Percentiles rank a stretch among this genome's conserved stretches.
Conservation (phyloP, 2,797 vertebrate genomes). For the Dipus sagitta region DNA sequence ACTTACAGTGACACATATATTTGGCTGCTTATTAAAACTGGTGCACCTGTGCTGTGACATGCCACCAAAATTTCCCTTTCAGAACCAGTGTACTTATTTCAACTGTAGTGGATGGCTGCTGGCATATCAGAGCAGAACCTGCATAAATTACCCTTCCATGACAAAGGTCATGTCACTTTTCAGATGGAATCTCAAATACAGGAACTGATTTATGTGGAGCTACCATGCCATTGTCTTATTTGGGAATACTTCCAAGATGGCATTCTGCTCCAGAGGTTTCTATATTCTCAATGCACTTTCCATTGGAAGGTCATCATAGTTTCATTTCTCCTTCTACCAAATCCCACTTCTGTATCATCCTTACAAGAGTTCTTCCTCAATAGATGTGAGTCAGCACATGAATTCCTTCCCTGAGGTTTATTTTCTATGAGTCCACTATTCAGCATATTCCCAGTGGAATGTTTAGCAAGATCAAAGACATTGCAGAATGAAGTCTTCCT, state of each 20-base stretch:
- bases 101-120: neutral
- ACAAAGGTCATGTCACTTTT: neutral
- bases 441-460: neutral
- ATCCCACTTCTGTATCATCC: neutral
- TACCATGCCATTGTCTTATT: neutral
- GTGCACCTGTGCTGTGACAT: neutral
- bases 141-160: neutral
- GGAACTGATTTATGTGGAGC: neutral
- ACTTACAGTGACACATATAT: neutral
- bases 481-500: neutral
- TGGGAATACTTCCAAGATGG: neutral
- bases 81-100: neutral
- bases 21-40: neutral
- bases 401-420: neutral
- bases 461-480: conserved; percentile 28
- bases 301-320: neutral
- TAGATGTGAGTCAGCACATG: neutral
- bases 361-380: neutral
- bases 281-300: neutral
- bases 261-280: neutral
- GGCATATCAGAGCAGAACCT: neutral
- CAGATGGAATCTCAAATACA: neutral
- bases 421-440: neutral
- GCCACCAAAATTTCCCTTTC: neutral
- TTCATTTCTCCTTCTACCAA: neutral